Evolutionary conservation across 2,888 invertebrate species (phyloP).

Genomic region (Coenonympha glycerion): DNA sequence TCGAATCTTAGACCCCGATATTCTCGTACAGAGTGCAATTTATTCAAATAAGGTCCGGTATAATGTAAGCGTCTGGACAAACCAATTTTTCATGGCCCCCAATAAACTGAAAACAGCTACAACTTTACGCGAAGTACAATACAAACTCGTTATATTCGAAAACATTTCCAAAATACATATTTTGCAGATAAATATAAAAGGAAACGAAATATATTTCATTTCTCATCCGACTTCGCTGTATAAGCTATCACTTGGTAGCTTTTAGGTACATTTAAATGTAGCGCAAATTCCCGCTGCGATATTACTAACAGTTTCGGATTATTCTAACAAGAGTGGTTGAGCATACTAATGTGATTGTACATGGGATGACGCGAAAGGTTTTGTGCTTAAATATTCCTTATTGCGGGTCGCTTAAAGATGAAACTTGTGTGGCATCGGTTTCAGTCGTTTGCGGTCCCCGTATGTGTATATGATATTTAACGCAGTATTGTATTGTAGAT

Average conservation of each 20-base stretch:
- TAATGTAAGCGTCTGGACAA: too few species aligned
- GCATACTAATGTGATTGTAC: constrained; percentile 35
- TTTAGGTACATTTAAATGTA: constrained; percentile 22
- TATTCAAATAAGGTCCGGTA: too few species aligned
- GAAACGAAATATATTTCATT: neutral
- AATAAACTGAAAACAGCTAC: too few species aligned
- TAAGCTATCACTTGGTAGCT: constrained; percentile 6
- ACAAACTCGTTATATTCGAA: too few species aligned
- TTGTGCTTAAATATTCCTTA: neutral
- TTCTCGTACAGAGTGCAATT: too few species aligned
- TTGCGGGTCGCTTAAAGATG: neutral
- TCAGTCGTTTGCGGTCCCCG: neutral
- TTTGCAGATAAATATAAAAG: neutral
- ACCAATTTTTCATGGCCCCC: too few species aligned
- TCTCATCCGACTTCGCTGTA: neutral
- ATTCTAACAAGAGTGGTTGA: constrained; percentile 32
- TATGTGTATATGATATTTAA: constrained; percentile 22
- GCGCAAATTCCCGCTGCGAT: constrained; percentile 21
- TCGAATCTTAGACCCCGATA: too few species aligned
- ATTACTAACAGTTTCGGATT: constrained; percentile 33
- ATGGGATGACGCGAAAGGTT: neutral
- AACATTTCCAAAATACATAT: neutral
- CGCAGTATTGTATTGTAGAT: constrained; percentile 28
- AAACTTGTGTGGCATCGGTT: neutral
- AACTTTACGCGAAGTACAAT: too few species aligned